Base-by-base conservation (phyloP, 1,140 invertebrate genomes). In the Belonocnema kinseyi region DNA sequence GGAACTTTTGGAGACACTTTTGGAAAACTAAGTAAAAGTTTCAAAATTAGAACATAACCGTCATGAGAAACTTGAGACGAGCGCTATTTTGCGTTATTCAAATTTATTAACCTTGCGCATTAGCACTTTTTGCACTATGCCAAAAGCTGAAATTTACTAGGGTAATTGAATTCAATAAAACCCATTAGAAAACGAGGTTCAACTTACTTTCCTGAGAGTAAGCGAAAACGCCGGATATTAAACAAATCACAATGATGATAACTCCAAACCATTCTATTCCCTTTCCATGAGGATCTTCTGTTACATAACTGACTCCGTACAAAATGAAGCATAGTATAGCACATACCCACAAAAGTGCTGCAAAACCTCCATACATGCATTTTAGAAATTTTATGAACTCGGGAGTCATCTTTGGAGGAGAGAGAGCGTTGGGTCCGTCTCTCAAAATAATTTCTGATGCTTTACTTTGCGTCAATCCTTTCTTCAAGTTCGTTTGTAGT, bases 401-500 rank as follows among this genome's bases (percentile, higher is more conserved):
- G 2, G 94, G 93, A 3, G 92, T 93, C 50, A 93, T 92, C 83
- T 92, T 91, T 0, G 94, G 93, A 50, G 94, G 93, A 5, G 93
- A 93, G 11, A 96, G 86, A n/a, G 93, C 92, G 85, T 97, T 97
- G 0, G 94, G 95, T 16, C 96, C 96, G 83, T 96, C 91, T 46
- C 88, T 84, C 7, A 90, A 86, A 1, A 95, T 83, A 26, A 93
- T 85, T 78, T 92, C 89, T 14, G 87, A 80, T 0, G 94, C 95
- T 56, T 93, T 87, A 16, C 86, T 89, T 3, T 90, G 84, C 0
- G 92, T 94, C 26, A 96, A 85, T 2, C 96, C 96, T 71, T 58
- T 88, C n/a, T 84, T 85, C 0, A 91, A 3, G 79, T 93, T 88
- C 0, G 94, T 94, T 7, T 85, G 71, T 0, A 89, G 74, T 61